phyloP scores from a whole-genome alignment of 2,113 vertebrate genomes.

The Etheostoma cragini region DNA sequence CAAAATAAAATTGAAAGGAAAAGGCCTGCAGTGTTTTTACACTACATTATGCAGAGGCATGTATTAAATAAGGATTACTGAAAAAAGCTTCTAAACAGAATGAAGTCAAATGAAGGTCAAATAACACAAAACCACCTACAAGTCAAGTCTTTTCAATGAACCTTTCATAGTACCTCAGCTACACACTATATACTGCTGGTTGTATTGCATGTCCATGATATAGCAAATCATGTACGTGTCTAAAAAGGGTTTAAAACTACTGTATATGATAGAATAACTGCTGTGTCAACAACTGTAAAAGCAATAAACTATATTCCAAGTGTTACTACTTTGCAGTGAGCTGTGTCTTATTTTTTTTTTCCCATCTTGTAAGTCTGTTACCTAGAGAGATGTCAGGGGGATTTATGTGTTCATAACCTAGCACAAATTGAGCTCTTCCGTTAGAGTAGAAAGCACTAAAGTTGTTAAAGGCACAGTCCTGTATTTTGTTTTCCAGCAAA shows the following conservation, averaged over 20 bases:
- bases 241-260: not conserved
- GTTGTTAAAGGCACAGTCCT: slow-evolving; percentile 5
- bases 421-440: not conserved
- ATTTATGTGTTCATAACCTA: slow-evolving; percentile 1
- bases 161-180: slow-evolving; percentile 20
- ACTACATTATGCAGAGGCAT: slow-evolving; percentile 28
- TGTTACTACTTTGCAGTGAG: not conserved
- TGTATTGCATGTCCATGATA: not conserved
- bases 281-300: not conserved
- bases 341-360: slow-evolving; percentile 12
- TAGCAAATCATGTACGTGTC: not conserved
- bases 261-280: not conserved
- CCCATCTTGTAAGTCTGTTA: not conserved
- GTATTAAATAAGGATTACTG: slow-evolving; percentile 13
- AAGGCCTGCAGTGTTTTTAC: slow-evolving; percentile 46
- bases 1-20: slow-evolving; percentile 60
- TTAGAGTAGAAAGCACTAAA: not conserved
- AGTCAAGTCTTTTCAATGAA: slow-evolving; percentile 27
- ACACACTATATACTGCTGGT: not conserved
- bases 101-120: slow-evolving; percentile 59
- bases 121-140: slow-evolving; percentile 29
- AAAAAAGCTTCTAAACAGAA: slow-evolving; percentile 14
- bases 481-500: slow-evolving; percentile 32
- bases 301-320: slow-evolving; percentile 29
- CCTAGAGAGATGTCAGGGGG: not conserved